Conservation (phyloP, 2,797 vertebrate species). For the Scolopax rusticola region DNA sequence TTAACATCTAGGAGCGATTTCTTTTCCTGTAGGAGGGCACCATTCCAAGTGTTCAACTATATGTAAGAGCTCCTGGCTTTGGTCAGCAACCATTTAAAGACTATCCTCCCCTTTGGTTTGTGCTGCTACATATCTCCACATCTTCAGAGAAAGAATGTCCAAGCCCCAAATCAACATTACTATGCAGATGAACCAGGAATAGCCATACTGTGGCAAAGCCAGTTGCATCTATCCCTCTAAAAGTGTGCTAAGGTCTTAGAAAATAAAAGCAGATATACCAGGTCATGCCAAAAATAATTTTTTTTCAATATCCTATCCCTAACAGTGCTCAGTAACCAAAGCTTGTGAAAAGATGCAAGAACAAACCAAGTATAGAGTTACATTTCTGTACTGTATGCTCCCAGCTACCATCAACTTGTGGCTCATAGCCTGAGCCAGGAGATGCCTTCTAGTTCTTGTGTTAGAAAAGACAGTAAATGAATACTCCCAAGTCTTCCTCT, state of each 20-base stretch:
- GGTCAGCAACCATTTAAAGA: neutral
- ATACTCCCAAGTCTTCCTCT: neutral
- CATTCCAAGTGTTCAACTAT: neutral
- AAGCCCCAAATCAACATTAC: neutral
- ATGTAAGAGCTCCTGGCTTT: neutral
- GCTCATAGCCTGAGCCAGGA: neutral
- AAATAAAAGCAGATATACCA: slow-evolving; percentile 1
- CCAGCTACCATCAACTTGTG: neutral
- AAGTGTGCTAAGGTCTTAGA: neutral
- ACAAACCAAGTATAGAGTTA: neutral
- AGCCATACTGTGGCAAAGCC: neutral
- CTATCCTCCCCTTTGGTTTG: neutral
- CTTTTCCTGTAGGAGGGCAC: neutral
- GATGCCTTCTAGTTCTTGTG: neutral
- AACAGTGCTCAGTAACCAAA: neutral
- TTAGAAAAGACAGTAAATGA: neutral
- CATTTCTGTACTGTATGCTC: neutral
- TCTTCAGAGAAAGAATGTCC: neutral
- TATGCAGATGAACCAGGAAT: neutral
- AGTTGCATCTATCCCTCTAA: neutral
- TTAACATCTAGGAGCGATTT: neutral
- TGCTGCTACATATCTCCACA: neutral
- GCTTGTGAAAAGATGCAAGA: neutral
- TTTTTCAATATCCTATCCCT: neutral
- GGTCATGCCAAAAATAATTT: neutral